phyloP scores from a whole-genome alignment of 2,113 vertebrate species.

The Acanthisitta chloris region DNA sequence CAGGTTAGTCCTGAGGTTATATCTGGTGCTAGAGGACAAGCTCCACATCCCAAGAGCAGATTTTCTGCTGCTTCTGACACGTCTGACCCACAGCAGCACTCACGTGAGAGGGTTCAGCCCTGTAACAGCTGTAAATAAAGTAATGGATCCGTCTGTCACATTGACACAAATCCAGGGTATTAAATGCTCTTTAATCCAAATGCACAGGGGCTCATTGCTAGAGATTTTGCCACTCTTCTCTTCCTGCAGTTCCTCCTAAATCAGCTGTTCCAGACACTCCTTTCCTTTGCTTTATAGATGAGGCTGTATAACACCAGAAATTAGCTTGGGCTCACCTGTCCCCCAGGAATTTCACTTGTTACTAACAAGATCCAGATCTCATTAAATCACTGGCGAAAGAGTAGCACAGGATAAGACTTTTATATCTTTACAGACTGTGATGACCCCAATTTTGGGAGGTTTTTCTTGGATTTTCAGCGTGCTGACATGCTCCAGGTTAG shows the following conservation, averaged over 20 bases:
- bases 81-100: background rate
- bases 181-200: constrained; percentile 17
- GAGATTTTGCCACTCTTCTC: background rate
- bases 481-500: accelerated
- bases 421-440: background rate
- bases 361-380: background rate
- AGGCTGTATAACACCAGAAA: background rate
- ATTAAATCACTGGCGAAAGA: background rate
- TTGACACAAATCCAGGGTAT: constrained; percentile 4
- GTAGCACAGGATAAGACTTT: background rate
- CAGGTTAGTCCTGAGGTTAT: background rate
- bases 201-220: background rate
- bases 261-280: background rate
- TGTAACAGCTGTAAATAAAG: background rate
- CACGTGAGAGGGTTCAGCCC: accelerated
- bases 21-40: background rate
- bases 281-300: background rate
- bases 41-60: background rate
- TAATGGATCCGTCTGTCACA: background rate
- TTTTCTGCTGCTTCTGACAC: background rate
- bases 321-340: background rate
- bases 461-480: background rate
- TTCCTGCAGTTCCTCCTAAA: background rate
- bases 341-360: background rate
- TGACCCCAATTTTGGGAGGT: background rate